Evolutionary conservation across 2,797 vertebrate genomes (phyloP), one percentile per base, ranked within the genome.

Genomic region (Arctocebus calabarensis): DNA sequence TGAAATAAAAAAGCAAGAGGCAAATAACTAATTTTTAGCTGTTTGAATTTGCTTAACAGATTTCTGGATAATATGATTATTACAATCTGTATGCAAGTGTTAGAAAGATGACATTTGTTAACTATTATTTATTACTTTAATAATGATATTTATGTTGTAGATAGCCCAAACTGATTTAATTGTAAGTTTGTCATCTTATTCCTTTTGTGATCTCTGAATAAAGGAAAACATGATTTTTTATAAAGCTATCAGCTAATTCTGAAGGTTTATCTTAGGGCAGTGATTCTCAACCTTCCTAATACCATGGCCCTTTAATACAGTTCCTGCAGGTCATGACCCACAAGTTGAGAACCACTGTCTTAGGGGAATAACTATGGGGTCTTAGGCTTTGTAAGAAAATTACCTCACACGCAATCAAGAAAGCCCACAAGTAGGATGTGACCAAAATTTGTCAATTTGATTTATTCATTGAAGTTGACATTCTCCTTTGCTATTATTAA

Each of bases 401-500:
- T 77, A 37, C 40, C 29, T 88, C 19, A 59, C 16, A 75, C 2
- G 61, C 17, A 81, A 25, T 59, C n/a, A 84, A 86, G 11, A 9
- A 86, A 11, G 17, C 25, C 7, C 55, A 74, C 20, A 94, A n/a
- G 48, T 70, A 22, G 40, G 25, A 85, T 43, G 14, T 32, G 40
- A 88, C 57, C 57, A 94, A 82, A 48, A 79, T 88, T 48, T 73
- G n/a, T 78, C 66, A 78, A 59, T 25, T 78, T 4, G 84, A 29
- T 78, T 77, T 40, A 85, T 91, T 23, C 11, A 37, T 74, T 86
- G 22, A 82, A 81, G 20, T 16, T 70, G 25, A 48, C 57, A 62
- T 59, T 34, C 23, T 93, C 62, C 32, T 66, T 84, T 45, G 79
- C 29, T 84, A 71, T 82, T 92, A 94, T 90, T 71, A 94, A 75